A percentile compares a stretch with the other conserved stretches of the same genome.
phyloP scores from a whole-genome alignment of 92 coral and sea anemone genomes.

The Virgularia gustaviana region DNA sequence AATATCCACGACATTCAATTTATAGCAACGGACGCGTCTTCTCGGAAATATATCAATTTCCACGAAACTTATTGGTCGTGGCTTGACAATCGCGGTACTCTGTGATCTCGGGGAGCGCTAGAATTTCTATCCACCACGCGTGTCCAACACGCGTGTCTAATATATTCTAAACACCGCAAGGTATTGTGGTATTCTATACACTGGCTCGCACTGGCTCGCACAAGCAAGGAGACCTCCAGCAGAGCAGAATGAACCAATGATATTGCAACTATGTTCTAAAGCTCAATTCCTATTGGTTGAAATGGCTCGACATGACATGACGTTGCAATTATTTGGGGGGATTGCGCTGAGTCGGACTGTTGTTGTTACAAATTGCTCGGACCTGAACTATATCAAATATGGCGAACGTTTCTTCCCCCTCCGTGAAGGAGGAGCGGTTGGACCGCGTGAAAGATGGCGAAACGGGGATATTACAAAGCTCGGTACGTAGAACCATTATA shows the following conservation, averaged over 20 bases:
- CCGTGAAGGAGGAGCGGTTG: too few relatives aligned
- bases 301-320: background rate
- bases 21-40: too few relatives aligned
- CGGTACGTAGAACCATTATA: conserved; percentile 58
- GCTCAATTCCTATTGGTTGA: conserved; percentile 11
- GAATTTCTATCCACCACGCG: too few relatives aligned
- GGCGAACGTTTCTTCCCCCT: conserved; percentile 31
- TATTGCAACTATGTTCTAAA: background rate
- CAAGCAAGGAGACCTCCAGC: background rate
- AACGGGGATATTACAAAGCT: conserved; percentile 79
- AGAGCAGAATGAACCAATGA: conserved; percentile 19
- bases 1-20: too few relatives aligned
- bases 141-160: too few relatives aligned
- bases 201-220: too few relatives aligned
- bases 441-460: background rate
- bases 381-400: conserved; percentile 4
- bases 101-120: too few relatives aligned
- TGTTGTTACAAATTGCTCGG: background rate
- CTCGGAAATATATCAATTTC: background rate
- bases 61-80: too few relatives aligned
- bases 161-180: too few relatives aligned
- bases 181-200: conserved; percentile 11
- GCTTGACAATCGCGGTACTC: too few relatives aligned
- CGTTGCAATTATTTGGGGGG: background rate
- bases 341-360: background rate